Percentiles rank a stretch among this genome's conserved stretches.
phyloP scores from a whole-genome alignment of 2,888 invertebrate species.

The Heteromyza rotundicornis region DNA sequence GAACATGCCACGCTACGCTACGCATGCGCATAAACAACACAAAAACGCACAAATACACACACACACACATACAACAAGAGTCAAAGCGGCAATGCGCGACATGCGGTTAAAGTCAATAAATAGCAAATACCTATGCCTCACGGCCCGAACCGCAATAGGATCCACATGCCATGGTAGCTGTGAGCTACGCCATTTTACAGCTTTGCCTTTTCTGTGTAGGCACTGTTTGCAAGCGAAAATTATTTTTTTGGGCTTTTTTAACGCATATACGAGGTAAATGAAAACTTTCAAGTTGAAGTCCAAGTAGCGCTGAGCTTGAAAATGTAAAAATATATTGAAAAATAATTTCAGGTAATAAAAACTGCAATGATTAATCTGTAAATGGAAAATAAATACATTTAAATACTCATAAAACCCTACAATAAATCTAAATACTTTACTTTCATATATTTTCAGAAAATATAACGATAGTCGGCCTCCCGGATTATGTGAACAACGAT shows the following conservation, averaged over 20 bases:
- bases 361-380: too few species aligned
- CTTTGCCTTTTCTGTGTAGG: background rate
- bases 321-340: too few species aligned
- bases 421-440: too few species aligned
- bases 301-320: too few species aligned
- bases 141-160: background rate
- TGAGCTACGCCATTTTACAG: background rate
- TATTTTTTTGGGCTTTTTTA: too few species aligned
- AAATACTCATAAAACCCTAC: too few species aligned
- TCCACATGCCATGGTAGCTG: background rate
- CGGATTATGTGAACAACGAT: conserved; percentile 59
- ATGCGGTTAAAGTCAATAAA: conserved; percentile 16
- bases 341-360: too few species aligned
- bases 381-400: too few species aligned
- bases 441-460: conserved; percentile 60
- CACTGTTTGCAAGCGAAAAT: too few species aligned
- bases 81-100: conserved; percentile 1
- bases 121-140: background rate
- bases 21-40: conserved; percentile 29
- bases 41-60: conserved; percentile 7
- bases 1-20: conserved; percentile 25
- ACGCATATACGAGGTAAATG: background rate
- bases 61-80: background rate
- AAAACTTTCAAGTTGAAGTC: conserved; percentile 19
- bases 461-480: conserved; percentile 63